Percentiles rank a stretch among this genome's conserved stretches.
phyloP scores from a whole-genome alignment of 2,888 invertebrate genomes.

The Electrophaes corylata region DNA sequence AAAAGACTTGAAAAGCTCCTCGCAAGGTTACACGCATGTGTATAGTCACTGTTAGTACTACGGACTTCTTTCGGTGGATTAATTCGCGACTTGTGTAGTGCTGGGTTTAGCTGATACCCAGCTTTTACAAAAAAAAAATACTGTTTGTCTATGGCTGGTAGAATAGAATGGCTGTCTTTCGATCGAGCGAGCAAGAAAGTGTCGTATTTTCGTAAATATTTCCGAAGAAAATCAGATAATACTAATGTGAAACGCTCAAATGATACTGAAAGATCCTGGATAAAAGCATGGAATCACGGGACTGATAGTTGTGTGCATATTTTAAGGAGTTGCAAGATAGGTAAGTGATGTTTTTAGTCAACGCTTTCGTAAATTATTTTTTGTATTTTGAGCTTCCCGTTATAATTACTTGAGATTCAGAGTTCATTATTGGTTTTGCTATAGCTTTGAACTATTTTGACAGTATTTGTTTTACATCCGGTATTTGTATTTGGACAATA shows the following conservation, averaged over 20 bases:
- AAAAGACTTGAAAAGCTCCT: no score
- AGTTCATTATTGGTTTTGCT: slow-evolving; percentile 5
- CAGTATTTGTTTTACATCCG: slow-evolving; percentile 23
- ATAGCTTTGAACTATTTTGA: slow-evolving; percentile 11
- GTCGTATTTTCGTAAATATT: slow-evolving; percentile 61
- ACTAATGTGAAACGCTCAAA: slow-evolving; percentile 54
- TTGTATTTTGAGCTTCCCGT: slow-evolving; percentile 44
- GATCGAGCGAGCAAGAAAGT: slow-evolving; percentile 63
- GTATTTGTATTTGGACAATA: slow-evolving; percentile 45
- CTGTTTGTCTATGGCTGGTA: slow-evolving; percentile 56
- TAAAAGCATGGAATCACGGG: slow-evolving; percentile 67
- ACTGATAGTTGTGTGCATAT: slow-evolving; percentile 58
- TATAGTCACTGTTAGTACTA: no score
- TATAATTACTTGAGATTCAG: slow-evolving; percentile 33
- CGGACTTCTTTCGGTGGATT: no score
- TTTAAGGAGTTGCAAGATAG: slow-evolving; percentile 62
- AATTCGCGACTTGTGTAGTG: no score
- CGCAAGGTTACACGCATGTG: no score
- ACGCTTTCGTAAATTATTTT: slow-evolving; percentile 53
- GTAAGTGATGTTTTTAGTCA: slow-evolving; percentile 60
- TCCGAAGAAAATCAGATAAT: slow-evolving; percentile 55
- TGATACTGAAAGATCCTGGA: slow-evolving; percentile 43
- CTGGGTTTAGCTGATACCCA: no score
- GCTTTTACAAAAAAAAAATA: neutral
- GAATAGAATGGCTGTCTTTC: slow-evolving; percentile 74